Evolutionary conservation across 2,113 vertebrate genomes (phyloP).

Genomic region (Phrynosoma platyrhinos): DNA sequence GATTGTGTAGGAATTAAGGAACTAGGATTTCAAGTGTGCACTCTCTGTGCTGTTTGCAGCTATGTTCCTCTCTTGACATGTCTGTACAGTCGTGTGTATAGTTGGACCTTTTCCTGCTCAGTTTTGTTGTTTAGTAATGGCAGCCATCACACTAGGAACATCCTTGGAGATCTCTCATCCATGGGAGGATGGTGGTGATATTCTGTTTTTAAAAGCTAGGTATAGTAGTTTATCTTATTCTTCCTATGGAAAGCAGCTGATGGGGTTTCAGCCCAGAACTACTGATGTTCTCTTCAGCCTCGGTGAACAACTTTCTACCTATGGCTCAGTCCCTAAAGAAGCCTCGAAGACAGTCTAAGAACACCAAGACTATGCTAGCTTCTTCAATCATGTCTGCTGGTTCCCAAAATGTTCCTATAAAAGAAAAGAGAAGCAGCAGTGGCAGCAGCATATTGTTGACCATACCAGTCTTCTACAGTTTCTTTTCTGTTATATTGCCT

Average conservation of each 20-base stretch:
- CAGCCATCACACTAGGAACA: neutral
- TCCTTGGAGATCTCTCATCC: neutral
- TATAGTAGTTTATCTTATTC: neutral
- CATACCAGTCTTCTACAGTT: too few relatives aligned
- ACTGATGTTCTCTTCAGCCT: neutral
- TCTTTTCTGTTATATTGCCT: too few relatives aligned
- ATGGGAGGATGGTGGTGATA: neutral
- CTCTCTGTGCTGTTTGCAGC: conserved; percentile 16
- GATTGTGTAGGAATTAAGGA: conserved; percentile 45
- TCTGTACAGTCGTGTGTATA: neutral
- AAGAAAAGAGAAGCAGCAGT: neutral
- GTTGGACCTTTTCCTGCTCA: neutral
- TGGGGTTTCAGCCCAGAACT: neutral
- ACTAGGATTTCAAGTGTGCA: conserved; percentile 45
- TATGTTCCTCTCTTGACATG: neutral
- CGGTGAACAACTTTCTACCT: neutral
- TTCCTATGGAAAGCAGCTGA: neutral
- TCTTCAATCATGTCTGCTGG: neutral
- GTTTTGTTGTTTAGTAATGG: neutral
- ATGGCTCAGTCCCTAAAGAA: neutral
- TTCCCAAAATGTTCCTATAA: neutral
- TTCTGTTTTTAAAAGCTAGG: neutral
- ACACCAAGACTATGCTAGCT: neutral
- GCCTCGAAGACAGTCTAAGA: neutral
- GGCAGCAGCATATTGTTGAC: too few relatives aligned